Conservation (phyloP, 2,797 vertebrate species). For the Phoeniculus purpureus region DNA sequence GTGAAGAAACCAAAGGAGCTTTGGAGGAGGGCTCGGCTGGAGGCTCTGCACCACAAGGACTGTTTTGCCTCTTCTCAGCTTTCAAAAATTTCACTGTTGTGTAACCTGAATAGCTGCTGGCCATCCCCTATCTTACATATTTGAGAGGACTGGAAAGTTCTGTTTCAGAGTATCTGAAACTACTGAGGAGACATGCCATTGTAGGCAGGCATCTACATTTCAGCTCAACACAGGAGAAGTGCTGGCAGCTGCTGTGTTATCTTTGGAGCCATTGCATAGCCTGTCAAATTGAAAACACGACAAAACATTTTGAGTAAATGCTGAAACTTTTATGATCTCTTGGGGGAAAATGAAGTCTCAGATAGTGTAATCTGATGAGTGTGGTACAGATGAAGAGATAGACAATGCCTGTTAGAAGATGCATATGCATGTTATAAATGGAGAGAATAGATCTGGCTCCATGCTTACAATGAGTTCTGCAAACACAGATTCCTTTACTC, state of each 20-base stretch:
- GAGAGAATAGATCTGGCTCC: conserved; percentile 11
- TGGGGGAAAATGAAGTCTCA: conserved; percentile 23
- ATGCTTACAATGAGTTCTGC: neutral
- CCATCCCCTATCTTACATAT: neutral
- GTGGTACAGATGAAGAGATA: conserved; percentile 62
- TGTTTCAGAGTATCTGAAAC: conserved; percentile 19
- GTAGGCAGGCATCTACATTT: conserved; percentile 41
- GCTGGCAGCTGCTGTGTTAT: conserved; percentile 55
- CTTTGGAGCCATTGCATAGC: conserved; percentile 53
- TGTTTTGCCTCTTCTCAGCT: conserved; percentile 7
- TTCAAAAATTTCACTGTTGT: conserved; percentile 45
- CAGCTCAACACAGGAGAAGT: conserved; percentile 13
- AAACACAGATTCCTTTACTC: neutral
- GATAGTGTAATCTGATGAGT: conserved; percentile 64
- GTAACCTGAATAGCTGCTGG: conserved; percentile 55
- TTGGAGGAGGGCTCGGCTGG: neutral
- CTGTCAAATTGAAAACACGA: conserved; percentile 47
- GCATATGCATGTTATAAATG: conserved; percentile 44
- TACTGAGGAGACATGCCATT: conserved; percentile 29
- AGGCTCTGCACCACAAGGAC: neutral
- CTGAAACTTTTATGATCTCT: conserved; percentile 69
- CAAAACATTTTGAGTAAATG: conserved; percentile 53
- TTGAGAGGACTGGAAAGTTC: conserved; percentile 54
- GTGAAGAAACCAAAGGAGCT: neutral
- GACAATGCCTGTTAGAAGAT: conserved; percentile 54